These are phyloP conservation scores for Polyommatus iphigenia DNA, from an alignment of 2,888 invertebrate genomes.

Conservation along the genomic window DNA sequence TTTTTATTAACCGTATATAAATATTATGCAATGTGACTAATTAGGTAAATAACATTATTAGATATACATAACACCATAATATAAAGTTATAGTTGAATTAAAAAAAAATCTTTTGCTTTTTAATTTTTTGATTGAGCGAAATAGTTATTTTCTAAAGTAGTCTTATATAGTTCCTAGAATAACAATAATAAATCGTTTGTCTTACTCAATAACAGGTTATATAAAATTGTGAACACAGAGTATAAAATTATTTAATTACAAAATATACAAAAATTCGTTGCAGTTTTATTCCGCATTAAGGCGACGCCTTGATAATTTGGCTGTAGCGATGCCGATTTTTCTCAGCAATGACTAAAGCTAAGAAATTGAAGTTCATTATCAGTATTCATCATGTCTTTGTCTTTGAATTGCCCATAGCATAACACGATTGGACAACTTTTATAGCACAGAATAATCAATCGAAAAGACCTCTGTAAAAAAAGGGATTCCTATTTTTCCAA, in stretches of 20 bases:
- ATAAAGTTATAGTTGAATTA: neutral
- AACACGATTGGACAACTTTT: no score
- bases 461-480: no score
- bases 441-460: no score
- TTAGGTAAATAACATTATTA: no score
- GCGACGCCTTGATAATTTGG: no score
- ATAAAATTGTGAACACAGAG: neutral
- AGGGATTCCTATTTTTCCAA: no score
- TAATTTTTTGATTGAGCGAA: neutral
- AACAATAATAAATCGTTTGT: neutral
- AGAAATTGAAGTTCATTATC: no score
- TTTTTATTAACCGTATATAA: neutral
- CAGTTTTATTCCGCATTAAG: neutral
- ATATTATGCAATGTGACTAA: neutral
- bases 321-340: no score
- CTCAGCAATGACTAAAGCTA: no score
- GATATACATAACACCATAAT: no score
- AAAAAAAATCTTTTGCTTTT: neutral
- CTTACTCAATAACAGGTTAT: neutral
- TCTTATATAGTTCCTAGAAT: neutral
- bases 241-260: conserved; percentile 23
- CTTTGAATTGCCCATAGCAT: no score
- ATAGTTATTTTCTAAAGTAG: neutral
- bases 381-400: no score
- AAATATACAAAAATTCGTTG: conserved; percentile 29